phyloP scores from a whole-genome alignment of 2,888 invertebrate genomes.

The Agrotis ipsilon region DNA sequence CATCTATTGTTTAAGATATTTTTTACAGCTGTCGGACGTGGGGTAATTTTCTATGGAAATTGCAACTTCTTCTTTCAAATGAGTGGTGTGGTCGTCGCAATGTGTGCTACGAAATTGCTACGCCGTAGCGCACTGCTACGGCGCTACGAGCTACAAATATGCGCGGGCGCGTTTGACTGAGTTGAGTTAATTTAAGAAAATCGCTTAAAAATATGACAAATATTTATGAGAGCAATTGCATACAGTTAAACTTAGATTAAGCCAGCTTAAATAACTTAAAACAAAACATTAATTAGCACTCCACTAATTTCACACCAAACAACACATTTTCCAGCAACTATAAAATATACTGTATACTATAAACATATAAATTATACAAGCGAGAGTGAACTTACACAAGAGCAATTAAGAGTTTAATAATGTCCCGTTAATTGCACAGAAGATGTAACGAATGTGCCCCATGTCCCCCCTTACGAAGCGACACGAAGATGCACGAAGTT shows the following conservation, averaged over 20 bases:
- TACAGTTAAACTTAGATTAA: not conserved
- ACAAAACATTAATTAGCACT: slow-evolving; percentile 33
- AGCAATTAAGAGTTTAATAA: slow-evolving; percentile 78
- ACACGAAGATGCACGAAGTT: slow-evolving; percentile 18
- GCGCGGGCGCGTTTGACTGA: not conserved
- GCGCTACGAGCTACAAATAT: not conserved
- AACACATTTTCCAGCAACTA: slow-evolving; percentile 50
- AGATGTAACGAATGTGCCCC: slow-evolving; percentile 77
- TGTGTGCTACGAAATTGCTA: slow-evolving; percentile 20
- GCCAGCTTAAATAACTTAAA: not conserved
- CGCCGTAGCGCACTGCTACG: slow-evolving; percentile 29
- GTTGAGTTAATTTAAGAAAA: not conserved
- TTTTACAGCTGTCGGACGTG: too few species aligned
- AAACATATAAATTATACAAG: slow-evolving; percentile 72
- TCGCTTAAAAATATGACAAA: not conserved
- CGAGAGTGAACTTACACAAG: slow-evolving; percentile 78
- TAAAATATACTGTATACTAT: slow-evolving; percentile 54
- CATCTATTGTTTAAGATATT: too few species aligned
- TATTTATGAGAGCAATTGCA: not conserved
- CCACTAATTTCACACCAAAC: slow-evolving; percentile 31
- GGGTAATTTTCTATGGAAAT: too few species aligned
- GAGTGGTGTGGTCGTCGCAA: not conserved
- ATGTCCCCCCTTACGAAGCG: slow-evolving; percentile 66
- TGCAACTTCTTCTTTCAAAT: too few species aligned
- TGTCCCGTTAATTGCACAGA: slow-evolving; percentile 78